A percentile compares a stretch with the other conserved stretches of the same genome.
Evolutionary conservation across 64 coral and sea anemone genomes (phyloP).

Genomic region (Actinia equina): DNA sequence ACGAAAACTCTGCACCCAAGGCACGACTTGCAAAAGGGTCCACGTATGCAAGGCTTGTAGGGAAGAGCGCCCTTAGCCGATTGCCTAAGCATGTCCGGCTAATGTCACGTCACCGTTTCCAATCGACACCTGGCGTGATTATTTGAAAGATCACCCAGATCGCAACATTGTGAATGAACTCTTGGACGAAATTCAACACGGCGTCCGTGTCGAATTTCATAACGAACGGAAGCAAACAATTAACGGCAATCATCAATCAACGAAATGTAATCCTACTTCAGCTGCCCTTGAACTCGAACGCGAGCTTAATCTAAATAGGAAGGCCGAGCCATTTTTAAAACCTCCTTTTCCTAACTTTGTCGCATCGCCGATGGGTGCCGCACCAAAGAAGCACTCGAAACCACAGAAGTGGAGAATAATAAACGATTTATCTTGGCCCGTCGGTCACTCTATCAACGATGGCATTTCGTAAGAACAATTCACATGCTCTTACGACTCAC

Average conservation of each 20-base stretch:
- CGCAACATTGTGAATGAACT: slow-evolving; percentile 2
- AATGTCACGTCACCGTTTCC: slow-evolving; percentile 10
- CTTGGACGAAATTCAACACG: slow-evolving; percentile 38
- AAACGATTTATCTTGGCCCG: slow-evolving; percentile 42
- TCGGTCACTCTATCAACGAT: slow-evolving; percentile 21
- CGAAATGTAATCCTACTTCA: neutral
- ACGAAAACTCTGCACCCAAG: slow-evolving; percentile 23
- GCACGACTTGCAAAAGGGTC: slow-evolving; percentile 14
- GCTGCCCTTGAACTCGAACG: neutral
- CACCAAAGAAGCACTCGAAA: neutral
- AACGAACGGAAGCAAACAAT: neutral
- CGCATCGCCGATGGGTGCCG: slow-evolving; percentile 22
- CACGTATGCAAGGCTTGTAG: slow-evolving; percentile 42
- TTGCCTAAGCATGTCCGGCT: slow-evolving; percentile 10
- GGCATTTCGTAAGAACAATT: slow-evolving; percentile 15
- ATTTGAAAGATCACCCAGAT: slow-evolving; percentile 22
- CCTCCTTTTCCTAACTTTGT: neutral
- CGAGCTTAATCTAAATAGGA: neutral
- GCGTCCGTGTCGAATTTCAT: slow-evolving; percentile 1
- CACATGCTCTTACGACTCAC: slow-evolving; percentile 7
- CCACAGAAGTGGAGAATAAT: slow-evolving; percentile 41
- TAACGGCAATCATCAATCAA: neutral
- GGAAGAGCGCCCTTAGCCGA: slow-evolving; percentile 32
- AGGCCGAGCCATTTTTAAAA: neutral
- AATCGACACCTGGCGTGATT: neutral